Base-by-base conservation (phyloP, 2,888 invertebrate genomes). In the Agrenia bidenticulata region DNA sequence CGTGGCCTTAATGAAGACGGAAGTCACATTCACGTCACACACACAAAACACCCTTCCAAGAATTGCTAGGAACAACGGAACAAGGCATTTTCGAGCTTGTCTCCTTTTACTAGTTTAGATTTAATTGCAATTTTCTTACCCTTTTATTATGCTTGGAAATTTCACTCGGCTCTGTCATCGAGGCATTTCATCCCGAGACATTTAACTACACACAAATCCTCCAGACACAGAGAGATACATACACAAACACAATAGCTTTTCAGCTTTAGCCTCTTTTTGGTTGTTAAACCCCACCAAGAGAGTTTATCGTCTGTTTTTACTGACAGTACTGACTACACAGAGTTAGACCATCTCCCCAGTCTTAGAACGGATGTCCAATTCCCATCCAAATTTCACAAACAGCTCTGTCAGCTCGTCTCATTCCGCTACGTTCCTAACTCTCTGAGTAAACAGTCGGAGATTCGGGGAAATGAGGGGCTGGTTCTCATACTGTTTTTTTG, bases 271-370 rank as follows among this genome's bases (percentile, higher is more conserved):
- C 17, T 32, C 5, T n/a, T 57, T 19, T 57, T 2, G 39, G 56
- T 39, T 57, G 56, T 57, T 21, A 57, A 57, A 55, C 2, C 23
- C 17, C 17, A 9, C 55, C 55, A n/a, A n/a, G 15, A 4, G 45
- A 15, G 45, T 57, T 57, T 57, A 57, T 57, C 39, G 41, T 23
- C 56, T 57, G 56, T 39, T 57, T 57, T 57, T 57, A 37, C 39
- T 57, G 56, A 57, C 56, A 41, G 56, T n/a, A n/a, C n/a, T n/a
- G n/a, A n/a, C n/a, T n/a, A n/a, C n/a, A n/a, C n/a, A 11, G 32
- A 32, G 32, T 32, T 7, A 11, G 11, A 32, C 27, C n/a, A n/a
- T n/a, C n/a, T 39, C 23, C 11, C 55, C 19, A 57, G 32, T 39
- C 7, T 41, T 57, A 57, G 19, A 21, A 21, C 56, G 19, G 41